A percentile compares a stretch with the other conserved stretches of the same genome.
phyloP scores from a whole-genome alignment of 2,113 vertebrate species.

The Jacana jacana region DNA sequence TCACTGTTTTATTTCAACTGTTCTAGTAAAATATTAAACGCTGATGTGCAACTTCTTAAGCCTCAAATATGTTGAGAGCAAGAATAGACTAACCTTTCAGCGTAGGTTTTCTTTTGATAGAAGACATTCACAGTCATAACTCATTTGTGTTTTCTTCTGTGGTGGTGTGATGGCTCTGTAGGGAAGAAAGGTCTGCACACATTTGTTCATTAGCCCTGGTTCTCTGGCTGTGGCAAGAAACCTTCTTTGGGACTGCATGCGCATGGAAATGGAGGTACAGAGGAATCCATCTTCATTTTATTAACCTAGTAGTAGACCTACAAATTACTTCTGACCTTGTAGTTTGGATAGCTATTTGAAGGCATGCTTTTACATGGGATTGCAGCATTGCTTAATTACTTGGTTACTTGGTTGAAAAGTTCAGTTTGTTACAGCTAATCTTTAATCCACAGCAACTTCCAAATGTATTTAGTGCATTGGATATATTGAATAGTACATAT shows the following conservation, averaged over 20 bases:
- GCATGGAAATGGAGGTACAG: background rate
- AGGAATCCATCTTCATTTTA: background rate
- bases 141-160: background rate
- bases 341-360: background rate
- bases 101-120: background rate
- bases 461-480: background rate
- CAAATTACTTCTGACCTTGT: background rate
- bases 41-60: background rate
- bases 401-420: background rate
- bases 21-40: background rate
- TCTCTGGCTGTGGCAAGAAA: background rate
- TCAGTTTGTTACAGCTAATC: background rate
- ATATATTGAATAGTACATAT: background rate
- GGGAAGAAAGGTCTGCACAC: background rate
- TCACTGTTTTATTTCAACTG: background rate
- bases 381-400: background rate
- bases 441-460: background rate
- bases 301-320: background rate
- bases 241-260: background rate
- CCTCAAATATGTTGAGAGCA: background rate
- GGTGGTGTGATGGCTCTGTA: background rate
- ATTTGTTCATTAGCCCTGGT: background rate
- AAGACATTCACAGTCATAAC: background rate
- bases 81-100: background rate
- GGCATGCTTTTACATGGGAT: rapidly evolving